Conservation (phyloP, 2,888 invertebrate species). For the Odontocolon sp. region DNA sequence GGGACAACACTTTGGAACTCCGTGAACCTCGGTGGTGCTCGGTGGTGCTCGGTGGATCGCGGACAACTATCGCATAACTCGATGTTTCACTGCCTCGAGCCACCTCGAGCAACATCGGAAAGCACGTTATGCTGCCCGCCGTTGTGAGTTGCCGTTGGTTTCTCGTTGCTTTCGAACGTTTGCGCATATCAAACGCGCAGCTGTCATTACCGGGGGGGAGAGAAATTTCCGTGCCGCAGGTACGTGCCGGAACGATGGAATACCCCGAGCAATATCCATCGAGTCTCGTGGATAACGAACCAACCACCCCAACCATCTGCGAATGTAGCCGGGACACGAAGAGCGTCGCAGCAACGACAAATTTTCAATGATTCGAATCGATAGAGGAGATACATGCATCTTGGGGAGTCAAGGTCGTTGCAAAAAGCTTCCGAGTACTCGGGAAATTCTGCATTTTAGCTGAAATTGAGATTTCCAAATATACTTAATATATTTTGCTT, state of each 20-base stretch:
- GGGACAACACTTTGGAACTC: conserved; percentile 6
- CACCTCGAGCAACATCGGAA: conserved; percentile 46
- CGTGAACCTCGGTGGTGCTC: conserved; percentile 1
- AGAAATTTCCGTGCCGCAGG: conserved; percentile 38
- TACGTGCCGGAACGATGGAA: background rate
- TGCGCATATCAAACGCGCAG: conserved; percentile 57
- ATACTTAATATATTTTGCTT: no score
- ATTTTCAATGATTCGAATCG: background rate
- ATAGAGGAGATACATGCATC: background rate
- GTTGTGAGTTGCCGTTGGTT: conserved; percentile 6
- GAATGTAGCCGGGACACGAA: no score
- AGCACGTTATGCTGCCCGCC: conserved; percentile 38
- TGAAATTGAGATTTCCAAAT: no score
- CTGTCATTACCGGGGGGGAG: conserved; percentile 37
- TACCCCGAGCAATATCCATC: conserved; percentile 18
- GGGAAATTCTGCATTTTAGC: no score
- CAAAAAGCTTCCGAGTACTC: no score
- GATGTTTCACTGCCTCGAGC: conserved; percentile 36
- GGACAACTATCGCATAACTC: conserved; percentile 61
- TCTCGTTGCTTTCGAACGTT: conserved; percentile 21
- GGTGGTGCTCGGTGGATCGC: conserved; percentile 61
- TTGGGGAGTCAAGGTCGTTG: no score
- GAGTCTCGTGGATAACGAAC: background rate
- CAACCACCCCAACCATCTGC: no score
- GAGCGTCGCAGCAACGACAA: no score